Base-by-base conservation (phyloP, 2,888 invertebrate genomes). In the Phyllotreta striolata region DNA sequence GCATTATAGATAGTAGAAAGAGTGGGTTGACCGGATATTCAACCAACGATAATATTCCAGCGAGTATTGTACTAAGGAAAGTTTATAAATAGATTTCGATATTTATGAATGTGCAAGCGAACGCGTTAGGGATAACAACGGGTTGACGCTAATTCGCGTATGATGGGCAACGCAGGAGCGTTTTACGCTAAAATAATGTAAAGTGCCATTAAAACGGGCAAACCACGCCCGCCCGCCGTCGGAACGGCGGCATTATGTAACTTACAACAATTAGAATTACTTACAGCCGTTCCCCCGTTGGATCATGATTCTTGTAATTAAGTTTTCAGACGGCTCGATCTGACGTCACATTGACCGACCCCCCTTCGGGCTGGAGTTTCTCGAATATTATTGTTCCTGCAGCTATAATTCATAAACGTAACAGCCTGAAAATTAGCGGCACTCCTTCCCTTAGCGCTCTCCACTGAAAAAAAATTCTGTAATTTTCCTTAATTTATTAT, bases 271-370 rank as follows among this genome's bases (percentile, higher is more conserved):
- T 69, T 74, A 72, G 68, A 72, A 73, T 74, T 73, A 71, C 72
- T 75, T 72, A 70, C 77, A 77, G 74, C 74, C 74, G 77, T 70
- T 71, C 72, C 74, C 73, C 73, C 73, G 63, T 70, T 72, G 74
- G 73, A 72, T 73, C 70, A 68, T 69, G 73, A 73, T 73, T 73
- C 72, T 73, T 72, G 74, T 75, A 76, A 77, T 76, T 76, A 76
- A 76, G 75, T 75, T 77, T 75, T 68, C 70, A 67, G 67, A 62
- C 70, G 68, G 68, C 71, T 12, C 52, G 13, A 34, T 35, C 70
- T 74, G 71, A 74, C 73, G 73, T 70, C 69, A 68, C 72, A 68
- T 74, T 74, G 70, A 68, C 72, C 70, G 69, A 68, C 70, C 71
- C 70, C 58, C 58, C 66, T 63, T 66, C 72, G 70, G 73, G 72